These are phyloP conservation scores for Neosalanx taihuensis DNA, from an alignment of 2,797 vertebrate genomes.

Conservation along the genomic window DNA sequence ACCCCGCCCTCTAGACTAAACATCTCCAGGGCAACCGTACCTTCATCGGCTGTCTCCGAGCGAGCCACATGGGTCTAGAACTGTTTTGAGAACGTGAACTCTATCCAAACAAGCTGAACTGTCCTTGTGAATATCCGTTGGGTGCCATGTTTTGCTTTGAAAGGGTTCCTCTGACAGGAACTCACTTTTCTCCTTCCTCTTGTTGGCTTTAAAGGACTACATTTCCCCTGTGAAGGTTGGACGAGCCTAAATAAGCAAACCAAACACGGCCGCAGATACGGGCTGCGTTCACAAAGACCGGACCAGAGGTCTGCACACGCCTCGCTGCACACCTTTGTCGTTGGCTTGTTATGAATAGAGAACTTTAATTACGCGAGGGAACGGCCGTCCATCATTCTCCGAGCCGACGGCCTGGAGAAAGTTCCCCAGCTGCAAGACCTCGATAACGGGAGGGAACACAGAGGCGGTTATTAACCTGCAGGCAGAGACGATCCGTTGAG, in stretches of 20 bases:
- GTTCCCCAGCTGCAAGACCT: conserved; percentile 9
- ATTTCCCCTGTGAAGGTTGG: conserved; percentile 18
- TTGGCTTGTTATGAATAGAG: conserved; percentile 8
- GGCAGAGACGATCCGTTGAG: background rate
- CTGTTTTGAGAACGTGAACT: background rate
- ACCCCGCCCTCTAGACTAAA: conserved; percentile 34
- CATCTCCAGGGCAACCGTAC: conserved; percentile 37
- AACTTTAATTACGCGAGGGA: background rate
- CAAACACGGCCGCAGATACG: background rate
- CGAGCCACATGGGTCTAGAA: background rate
- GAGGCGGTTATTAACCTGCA: background rate
- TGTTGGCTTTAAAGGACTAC: conserved; percentile 2
- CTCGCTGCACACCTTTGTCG: conserved; percentile 12
- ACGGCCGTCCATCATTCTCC: conserved; percentile 14
- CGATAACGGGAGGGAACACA: background rate
- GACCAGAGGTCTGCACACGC: background rate
- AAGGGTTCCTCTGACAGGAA: background rate
- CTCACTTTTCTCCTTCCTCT: background rate
- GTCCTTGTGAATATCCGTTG: background rate
- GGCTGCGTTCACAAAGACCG: conserved; percentile 13
- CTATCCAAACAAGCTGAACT: background rate
- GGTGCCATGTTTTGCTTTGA: background rate
- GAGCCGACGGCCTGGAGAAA: background rate
- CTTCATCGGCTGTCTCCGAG: conserved; percentile 5
- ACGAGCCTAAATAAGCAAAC: conserved; percentile 1